phyloP scores from a whole-genome alignment of 2,888 invertebrate species.

The Stegana nigrithorax region DNA sequence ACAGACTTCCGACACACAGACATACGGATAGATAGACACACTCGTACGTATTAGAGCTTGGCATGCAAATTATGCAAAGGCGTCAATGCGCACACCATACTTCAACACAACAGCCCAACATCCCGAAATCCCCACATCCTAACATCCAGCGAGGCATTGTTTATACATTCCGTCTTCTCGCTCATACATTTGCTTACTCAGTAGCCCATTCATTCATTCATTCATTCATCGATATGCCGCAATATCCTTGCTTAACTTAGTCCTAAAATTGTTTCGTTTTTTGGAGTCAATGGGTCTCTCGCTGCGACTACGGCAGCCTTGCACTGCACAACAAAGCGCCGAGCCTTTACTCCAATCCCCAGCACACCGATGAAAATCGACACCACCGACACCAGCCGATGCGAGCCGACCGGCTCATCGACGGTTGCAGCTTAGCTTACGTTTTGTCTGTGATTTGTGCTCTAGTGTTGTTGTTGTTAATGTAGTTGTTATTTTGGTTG shows the following conservation, averaged over 20 bases:
- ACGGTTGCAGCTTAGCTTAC: too few species aligned
- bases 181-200: neutral
- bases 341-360: too few species aligned
- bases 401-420: too few species aligned
- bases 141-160: neutral
- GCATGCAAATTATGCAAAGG: conserved; percentile 48
- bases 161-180: neutral
- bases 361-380: too few species aligned
- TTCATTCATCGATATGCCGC: neutral
- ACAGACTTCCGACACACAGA: too few species aligned
- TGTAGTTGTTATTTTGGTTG: conserved; percentile 7
- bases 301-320: conserved; percentile 25
- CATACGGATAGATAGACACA: conserved; percentile 33
- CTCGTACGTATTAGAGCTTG: neutral
- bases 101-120: neutral
- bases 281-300: conserved; percentile 16
- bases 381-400: too few species aligned
- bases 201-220: conserved; percentile 8
- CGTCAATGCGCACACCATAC: conserved; percentile 46
- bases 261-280: neutral
- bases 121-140: neutral
- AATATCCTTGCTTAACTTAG: neutral
- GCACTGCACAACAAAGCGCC: conserved; percentile 31
- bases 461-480: neutral
- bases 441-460: too few species aligned